A percentile compares a stretch with the other conserved stretches of the same genome.
phyloP scores from a whole-genome alignment of 2,888 invertebrate genomes.

The Frankliniella fusca region DNA sequence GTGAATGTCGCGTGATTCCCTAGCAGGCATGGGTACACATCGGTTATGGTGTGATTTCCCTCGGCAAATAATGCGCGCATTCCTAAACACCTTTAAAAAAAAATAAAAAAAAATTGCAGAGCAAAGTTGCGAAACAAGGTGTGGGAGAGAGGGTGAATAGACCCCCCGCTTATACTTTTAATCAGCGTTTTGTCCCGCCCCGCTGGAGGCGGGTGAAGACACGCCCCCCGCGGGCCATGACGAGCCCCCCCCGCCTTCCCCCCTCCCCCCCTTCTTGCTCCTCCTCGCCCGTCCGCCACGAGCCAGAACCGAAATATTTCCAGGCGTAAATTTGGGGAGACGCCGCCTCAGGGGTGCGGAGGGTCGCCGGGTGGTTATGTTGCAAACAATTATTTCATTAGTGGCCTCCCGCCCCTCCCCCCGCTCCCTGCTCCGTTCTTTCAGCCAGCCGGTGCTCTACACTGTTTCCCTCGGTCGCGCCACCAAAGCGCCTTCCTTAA shows the following conservation, averaged over 20 bases:
- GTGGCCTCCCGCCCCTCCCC: background rate
- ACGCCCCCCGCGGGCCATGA: background rate
- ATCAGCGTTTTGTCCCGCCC: constrained; percentile 4
- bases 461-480: no score
- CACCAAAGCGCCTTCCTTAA: no score
- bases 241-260: background rate
- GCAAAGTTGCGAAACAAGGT: background rate
- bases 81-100: no score
- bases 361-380: background rate
- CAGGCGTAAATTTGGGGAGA: background rate
- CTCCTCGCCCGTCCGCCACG: background rate
- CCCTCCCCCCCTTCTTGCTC: background rate
- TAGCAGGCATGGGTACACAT: no score
- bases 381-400: constrained; percentile 23
- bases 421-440: background rate
- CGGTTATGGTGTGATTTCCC: no score
- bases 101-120: no score
- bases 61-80: no score
- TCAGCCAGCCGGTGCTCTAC: background rate
- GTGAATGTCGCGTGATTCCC: no score
- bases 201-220: background rate
- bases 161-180: background rate
- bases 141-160: background rate
- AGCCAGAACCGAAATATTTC: constrained; percentile 1
- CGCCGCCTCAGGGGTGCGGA: background rate